phyloP scores from a whole-genome alignment of 2,113 vertebrate genomes.

The Xenopus borealis region DNA sequence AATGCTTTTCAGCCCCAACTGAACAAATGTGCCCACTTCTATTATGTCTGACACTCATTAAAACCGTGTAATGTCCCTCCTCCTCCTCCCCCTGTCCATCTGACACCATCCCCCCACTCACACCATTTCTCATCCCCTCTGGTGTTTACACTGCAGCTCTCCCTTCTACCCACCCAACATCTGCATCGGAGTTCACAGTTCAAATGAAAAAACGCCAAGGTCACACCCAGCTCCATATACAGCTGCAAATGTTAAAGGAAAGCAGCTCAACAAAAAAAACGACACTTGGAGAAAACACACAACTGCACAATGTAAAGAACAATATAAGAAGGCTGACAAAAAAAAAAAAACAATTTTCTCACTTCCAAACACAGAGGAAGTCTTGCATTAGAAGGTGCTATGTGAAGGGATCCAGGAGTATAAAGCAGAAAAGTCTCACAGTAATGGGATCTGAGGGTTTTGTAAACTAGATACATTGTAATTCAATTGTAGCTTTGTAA shows the following conservation, averaged over 20 bases:
- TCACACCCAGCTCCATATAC: constrained; percentile 15
- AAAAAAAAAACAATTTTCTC: too few relatives aligned
- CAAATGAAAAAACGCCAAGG: constrained; percentile 30
- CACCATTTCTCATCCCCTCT: constrained; percentile 23
- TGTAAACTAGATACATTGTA: too few relatives aligned
- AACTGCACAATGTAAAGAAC: too few relatives aligned
- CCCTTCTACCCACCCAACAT: constrained; percentile 32
- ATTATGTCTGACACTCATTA: constrained; percentile 38
- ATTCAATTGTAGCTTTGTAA: too few relatives aligned
- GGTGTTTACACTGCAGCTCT: constrained; percentile 26
- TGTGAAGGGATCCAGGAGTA: too few relatives aligned
- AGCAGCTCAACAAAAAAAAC: not conserved
- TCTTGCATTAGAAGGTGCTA: too few relatives aligned
- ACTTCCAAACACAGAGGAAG: too few relatives aligned
- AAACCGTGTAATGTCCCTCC: constrained; percentile 12
- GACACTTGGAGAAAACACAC: too few relatives aligned
- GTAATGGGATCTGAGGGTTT: too few relatives aligned
- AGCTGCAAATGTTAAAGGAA: constrained; percentile 16
- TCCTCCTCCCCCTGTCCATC: not conserved
- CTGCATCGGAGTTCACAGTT: constrained; percentile 43
- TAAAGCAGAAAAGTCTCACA: too few relatives aligned
- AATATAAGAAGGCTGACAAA: too few relatives aligned
- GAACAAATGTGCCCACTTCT: constrained; percentile 12
- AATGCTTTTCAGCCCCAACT: too few relatives aligned
- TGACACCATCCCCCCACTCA: not conserved